Evolutionary conservation across 2,888 invertebrate genomes (phyloP), one percentile per base, ranked within the genome.

Genomic region (Pristionchus arcanus): DNA sequence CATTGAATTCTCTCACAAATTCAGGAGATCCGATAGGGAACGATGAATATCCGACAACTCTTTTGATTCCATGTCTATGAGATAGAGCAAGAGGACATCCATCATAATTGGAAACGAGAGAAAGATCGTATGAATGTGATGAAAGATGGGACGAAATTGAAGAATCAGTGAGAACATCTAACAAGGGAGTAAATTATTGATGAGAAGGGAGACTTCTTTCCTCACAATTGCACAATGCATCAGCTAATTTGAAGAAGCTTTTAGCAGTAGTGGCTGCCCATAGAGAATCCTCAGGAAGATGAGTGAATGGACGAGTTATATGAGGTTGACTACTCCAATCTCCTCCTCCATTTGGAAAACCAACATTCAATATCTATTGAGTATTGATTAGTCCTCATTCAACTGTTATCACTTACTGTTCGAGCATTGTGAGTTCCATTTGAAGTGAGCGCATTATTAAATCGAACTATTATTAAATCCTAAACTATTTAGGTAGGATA

Each of bases 51-150:
- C 68, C 59, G 53, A 87, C 31, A 19, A 87, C 87, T 71, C 53
- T 25, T 1, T 68, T 71, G 71, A 87, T 87, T 55, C 87, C 71
- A 37, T 87, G 42, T 31, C 31, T 15, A 59, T 87, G 87, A 42
- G 87, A 25, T 11, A 87, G 31, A 15, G 87, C 87, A 2, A 87
- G 42, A 7, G 87, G 68, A 49, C 87, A 87, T 19, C 68, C 87
- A 68, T 87, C 87, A 19, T 87, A 87, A 25, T 87, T 87, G n/a
- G 87, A 68, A 16, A 87, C 68, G n/a, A 87, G 87, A 49, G 87
- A 5, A n/a, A 87, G 42, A 55, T 87, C 87, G 49, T 87, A 87
- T 21, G 37, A 49, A 31, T 66, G 66, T n/a, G 66, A 28, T 19
- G 68, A 42, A 11, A 87, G 87, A 68, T 87, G 87, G 15, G 37